Conservation (phyloP, 2,797 vertebrate genomes). For the Gorsachius magnificus region DNA sequence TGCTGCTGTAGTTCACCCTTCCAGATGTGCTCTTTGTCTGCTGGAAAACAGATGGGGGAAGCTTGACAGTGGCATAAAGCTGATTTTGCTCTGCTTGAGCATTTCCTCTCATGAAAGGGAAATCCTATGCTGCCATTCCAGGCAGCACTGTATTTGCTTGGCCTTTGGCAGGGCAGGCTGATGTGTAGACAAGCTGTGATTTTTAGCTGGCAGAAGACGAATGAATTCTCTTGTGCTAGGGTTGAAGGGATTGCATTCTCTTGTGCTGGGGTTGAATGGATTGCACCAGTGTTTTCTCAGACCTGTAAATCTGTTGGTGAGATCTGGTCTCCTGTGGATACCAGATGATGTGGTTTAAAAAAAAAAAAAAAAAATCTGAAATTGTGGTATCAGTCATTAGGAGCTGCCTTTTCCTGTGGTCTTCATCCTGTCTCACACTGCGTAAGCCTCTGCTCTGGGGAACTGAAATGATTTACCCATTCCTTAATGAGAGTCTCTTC, state of each 20-base stretch:
- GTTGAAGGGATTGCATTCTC: neutral
- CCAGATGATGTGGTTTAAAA: neutral
- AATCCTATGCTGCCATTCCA: rapidly evolving
- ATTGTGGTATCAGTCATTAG: neutral
- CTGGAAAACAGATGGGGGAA: neutral
- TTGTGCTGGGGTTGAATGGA: neutral
- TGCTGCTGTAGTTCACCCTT: neutral
- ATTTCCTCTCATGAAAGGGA: neutral
- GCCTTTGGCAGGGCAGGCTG: neutral
- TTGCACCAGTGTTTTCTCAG: neutral
- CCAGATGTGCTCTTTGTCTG: rapidly evolving
- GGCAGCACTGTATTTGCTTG: neutral
- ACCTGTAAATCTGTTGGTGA: neutral
- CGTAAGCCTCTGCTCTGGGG: neutral
- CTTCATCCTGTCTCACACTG: neutral
- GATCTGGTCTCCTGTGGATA: neutral
- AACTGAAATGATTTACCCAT: neutral
- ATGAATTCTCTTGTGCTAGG: neutral
- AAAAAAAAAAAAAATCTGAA: neutral
- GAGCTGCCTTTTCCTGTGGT: neutral
- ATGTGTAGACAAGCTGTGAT: neutral
- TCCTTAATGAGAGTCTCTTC: neutral
- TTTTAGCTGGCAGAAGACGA: neutral
- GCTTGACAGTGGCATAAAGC: neutral
- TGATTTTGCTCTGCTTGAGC: neutral